Base-by-base conservation (phyloP, 1,140 invertebrate genomes). In the Papilio dardanus region DNA sequence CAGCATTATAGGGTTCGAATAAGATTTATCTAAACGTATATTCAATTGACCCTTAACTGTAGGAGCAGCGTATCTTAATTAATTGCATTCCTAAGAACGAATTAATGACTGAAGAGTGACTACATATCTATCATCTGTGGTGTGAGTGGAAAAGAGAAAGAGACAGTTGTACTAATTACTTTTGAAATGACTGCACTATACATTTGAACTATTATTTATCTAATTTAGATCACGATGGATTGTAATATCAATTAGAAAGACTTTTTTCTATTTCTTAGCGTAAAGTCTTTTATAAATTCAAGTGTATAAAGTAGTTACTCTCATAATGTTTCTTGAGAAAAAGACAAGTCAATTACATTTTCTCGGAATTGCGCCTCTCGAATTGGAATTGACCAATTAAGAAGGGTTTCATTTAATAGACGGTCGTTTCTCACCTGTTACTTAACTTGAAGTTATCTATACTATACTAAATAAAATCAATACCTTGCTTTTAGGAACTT, bases 311-410 rank as follows among this genome's bases (percentile, higher is more conserved):
- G 19, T 2, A 7, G n/a, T 50, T 5, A 28, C 21, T 28, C 24
- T 28, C 16, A 50, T 50, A 50, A 54, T 54, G 50, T 54, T 54
- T 8, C 16, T 50, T 19, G 54, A n/a, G 54, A 58, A 58, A 58
- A 58, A 58, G 54, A 58, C 54, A 30, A 58, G 54, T 58, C 54
- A 58, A 58, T 58, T 58, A 58, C 54, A 58, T 58, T 58, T 58
- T 58, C 54, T 58, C 54, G 54, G 54, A 58, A 58, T 24, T 24
- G 54, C 54, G 21, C 54, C 54, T 58, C 21, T 58, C 24, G 54
- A 58, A 58, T 58, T 24, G 54, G 24, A 58, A 58, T 24, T 10
- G 24, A 10, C 54, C 54, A 58, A 58, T 58, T 58, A 58, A 58
- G 54, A 12, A 58, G 54, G 21, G 28, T 21, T 58, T 58, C 54